Base-by-base conservation (phyloP, 2,888 invertebrate genomes). In the Lasioglossum leucozonium region DNA sequence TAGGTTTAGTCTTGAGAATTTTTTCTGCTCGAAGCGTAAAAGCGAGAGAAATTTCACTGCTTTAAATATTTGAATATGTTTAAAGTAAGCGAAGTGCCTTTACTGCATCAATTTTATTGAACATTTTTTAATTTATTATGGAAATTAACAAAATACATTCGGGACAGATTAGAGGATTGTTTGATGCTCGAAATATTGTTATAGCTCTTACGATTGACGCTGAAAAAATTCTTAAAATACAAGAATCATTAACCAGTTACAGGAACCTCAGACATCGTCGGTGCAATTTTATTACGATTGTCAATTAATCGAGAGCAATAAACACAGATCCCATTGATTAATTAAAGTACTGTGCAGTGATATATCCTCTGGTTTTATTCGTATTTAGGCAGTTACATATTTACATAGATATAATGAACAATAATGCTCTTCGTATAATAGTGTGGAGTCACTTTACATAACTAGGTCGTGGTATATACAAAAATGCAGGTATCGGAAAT, bases 311-410 rank as follows among this genome's bases (percentile, higher is more conserved):
- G 11, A 69, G 62, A 73, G 88, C 80, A 89, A 87, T 87, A 85
- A 80, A 72, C 22, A 18, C 62, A 76, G 26, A 62, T 26, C 22
- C 22, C n/a, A 65, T n/a, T 13, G 72, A 84, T 71, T 55, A 83
- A 73, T 67, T 40, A 71, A 73, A 26, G 47, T 85, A 76, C 37
- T 81, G 87, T 91, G 90, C 91, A 90, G 90, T 91, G 91, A 91
- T 91, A 90, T 90, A 90, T 89, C 88, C 89, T 90, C 90, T 90
- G 89, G 89, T 92, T 92, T 91, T 92, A 91, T 93, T 90, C 88
- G 91, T 92, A 90, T 90, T 92, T 93, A 94, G 94, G 94, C 94
- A 94, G 93, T 94, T 94, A 94, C 93, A 94, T 95, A 94, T 94
- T 90, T 95, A 94, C 94, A 95, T 93, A 93, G 93, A 94, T 93